Evolutionary conservation across 2,113 vertebrate genomes (phyloP).

Genomic region (Psilopsiagon aymara): DNA sequence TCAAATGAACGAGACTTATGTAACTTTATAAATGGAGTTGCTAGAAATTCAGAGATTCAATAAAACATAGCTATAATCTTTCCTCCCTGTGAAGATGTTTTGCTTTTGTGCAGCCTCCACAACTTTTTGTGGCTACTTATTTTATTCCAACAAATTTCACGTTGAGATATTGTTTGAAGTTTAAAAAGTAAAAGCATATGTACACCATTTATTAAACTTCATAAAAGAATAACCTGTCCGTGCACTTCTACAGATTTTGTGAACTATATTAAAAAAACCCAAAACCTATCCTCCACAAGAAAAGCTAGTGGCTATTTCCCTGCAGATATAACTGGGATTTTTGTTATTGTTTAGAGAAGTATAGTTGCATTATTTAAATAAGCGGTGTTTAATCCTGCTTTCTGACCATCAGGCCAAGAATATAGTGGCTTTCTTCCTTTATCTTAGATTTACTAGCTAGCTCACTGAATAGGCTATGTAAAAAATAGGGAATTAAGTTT

Average conservation of each 20-base stretch:
- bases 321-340: background rate
- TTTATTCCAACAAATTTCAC: background rate
- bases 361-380: background rate
- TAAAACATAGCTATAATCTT: accelerated
- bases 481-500: background rate
- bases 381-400: background rate
- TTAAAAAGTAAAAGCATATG: background rate
- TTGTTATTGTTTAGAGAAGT: background rate
- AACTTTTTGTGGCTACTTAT: background rate
- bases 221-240: background rate
- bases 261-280: background rate
- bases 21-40: background rate
- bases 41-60: background rate
- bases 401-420: background rate
- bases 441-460: background rate
- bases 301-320: background rate
- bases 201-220: background rate
- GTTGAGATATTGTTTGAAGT: background rate
- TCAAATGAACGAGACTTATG: background rate
- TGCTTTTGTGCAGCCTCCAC: background rate
- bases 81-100: background rate
- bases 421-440: background rate
- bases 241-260: background rate
- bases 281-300: background rate
- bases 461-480: background rate